Evolutionary conservation across 2,797 vertebrate genomes (phyloP), one percentile per base, ranked within the genome.

Genomic region (Huso huso): DNA sequence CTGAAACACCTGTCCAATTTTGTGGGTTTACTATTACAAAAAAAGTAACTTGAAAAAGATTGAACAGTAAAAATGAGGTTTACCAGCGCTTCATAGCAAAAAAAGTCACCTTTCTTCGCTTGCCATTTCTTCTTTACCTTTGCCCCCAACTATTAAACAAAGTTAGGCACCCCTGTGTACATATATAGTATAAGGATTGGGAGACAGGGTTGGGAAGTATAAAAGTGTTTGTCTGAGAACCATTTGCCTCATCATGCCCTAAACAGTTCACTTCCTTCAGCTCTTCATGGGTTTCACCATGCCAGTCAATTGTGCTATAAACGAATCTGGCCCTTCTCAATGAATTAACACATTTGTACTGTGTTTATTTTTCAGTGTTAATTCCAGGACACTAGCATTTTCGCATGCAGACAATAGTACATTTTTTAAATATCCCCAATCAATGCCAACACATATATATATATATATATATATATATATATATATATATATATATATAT

Each of bases 301-400:
- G 85, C 85, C 84, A 87, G 87, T 87, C 84, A 80, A 81, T 84
- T 86, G 84, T 85, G 85, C 86, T 82, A 84, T 88, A 87, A 88
- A 88, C 87, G 82, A 87, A 87, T 86, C 87, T 88, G 86, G 85
- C 84, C 82, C 84, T 84, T 81, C 84, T 87, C 86, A 87, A 85
- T 83, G 82, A 87, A 88, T 86, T 86, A 88, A 83, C 82, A 86
- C 84, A 87, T 18, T 18, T 84, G 84, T 82, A 86, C 83, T 87
- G 84, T 84, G 83, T 84, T 86, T 83, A 86, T 81, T 84, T 88
- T 83, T 86, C 83, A 86, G 81, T 86, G 86, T 83, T 82, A 86
- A 86, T 86, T 87, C 83, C 81, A 85, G 83, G 82, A 86, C 81
- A 84, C 84, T 79, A 83, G 83, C 84, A 87, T 87, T 82, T 83